Evolutionary conservation across 2,888 invertebrate species (phyloP).

Genomic region (Megamerina dolium): DNA sequence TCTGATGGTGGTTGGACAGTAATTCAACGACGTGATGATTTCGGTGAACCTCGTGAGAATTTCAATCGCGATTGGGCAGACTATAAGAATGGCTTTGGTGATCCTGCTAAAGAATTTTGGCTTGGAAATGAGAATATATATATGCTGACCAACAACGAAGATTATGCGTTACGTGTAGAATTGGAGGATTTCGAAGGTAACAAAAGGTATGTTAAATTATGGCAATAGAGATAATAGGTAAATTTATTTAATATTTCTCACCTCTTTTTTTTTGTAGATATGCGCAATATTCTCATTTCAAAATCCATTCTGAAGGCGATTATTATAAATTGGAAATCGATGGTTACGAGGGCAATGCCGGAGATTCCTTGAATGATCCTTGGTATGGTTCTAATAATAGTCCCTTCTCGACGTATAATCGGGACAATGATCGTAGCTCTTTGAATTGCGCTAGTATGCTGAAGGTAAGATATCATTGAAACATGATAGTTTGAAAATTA

Average conservation of each 20-base stretch:
- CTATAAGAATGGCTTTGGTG: conserved; percentile 89
- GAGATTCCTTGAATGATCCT: conserved; percentile 86
- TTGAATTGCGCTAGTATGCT: conserved; percentile 89
- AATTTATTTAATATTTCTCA: neutral
- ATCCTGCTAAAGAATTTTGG: conserved; percentile 87
- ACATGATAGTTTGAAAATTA: neutral
- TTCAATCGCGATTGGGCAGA: conserved; percentile 90
- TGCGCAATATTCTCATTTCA: conserved; percentile 86
- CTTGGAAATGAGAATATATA: conserved; percentile 90
- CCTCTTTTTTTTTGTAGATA: conserved; percentile 56
- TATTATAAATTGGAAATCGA: conserved; percentile 89
- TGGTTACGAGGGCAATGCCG: conserved; percentile 85
- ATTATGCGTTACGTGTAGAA: conserved; percentile 79
- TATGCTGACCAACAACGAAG: conserved; percentile 87
- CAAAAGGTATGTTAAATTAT: conserved; percentile 59
- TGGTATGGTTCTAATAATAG: conserved; percentile 93
- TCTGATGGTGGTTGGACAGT: conserved; percentile 93
- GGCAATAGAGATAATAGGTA: neutral
- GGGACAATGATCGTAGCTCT: conserved; percentile 86
- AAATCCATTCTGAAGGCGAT: conserved; percentile 86
- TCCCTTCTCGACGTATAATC: conserved; percentile 88
- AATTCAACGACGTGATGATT: conserved; percentile 85
- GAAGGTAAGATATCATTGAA: conserved; percentile 51
- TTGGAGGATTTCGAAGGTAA: conserved; percentile 90
- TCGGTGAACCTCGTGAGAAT: conserved; percentile 79